phyloP scores from a whole-genome alignment of 2,797 vertebrate species.

The Dicrostonyx torquatus region DNA sequence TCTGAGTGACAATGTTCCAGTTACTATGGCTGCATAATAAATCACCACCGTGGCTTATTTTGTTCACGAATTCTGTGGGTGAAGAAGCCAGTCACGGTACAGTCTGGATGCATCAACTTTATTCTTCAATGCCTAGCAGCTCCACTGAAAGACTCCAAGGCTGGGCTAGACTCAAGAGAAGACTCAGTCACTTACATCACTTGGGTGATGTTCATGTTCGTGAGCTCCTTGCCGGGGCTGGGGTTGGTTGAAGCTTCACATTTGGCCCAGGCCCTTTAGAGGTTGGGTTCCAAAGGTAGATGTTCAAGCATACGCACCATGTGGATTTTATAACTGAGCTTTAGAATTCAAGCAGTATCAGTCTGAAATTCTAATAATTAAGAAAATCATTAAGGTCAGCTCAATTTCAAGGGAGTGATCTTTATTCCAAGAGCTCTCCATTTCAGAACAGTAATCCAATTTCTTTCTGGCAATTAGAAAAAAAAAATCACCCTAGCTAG shows the following conservation, averaged over 20 bases:
- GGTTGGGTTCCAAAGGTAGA: not conserved
- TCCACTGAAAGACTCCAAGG: not conserved
- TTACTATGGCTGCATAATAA: not conserved
- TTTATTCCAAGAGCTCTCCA: not conserved
- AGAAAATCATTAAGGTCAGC: not conserved
- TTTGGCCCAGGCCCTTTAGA: not conserved
- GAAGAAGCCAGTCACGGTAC: not conserved
- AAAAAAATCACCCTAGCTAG: no score
- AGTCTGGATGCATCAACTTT: not conserved
- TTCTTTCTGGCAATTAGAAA: not conserved
- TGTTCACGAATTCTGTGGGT: not conserved
- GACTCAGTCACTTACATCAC: not conserved
- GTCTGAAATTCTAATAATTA: not conserved
- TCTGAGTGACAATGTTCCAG: not conserved
- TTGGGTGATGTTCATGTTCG: not conserved
- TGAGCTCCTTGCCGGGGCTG: not conserved
- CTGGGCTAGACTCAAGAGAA: not conserved
- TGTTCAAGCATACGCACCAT: not conserved
- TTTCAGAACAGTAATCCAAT: not conserved
- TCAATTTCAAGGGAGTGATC: not conserved
- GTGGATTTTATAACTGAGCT: not conserved
- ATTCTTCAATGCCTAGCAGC: not conserved
- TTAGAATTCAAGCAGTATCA: not conserved
- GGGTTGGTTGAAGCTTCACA: not conserved
- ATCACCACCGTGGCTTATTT: not conserved